Base-by-base conservation (phyloP, 2,797 vertebrate genomes). In the Knipowitschia caucasica region DNA sequence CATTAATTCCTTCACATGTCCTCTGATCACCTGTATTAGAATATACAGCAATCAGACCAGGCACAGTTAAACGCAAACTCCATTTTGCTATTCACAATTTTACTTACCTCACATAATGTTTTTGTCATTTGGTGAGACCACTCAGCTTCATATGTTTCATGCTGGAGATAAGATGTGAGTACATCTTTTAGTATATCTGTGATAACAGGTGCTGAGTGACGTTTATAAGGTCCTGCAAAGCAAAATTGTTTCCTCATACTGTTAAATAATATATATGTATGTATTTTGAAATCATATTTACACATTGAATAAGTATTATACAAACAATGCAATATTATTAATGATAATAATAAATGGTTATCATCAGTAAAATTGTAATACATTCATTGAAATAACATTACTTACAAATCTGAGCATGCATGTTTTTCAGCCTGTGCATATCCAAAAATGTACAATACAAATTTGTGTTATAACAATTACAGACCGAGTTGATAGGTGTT, bases 131-230 rank as follows among this genome's bases (percentile, higher is more conserved):
- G 89, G 65, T 89, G 85, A 73, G 94, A 93, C 47, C 89, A 82
- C 24, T 91, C 92, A 0, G 83, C 85, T 67, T 96, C 93, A 57
- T 96, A 98, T 38, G 82, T 81, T 77, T 89, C 91, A 55, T 94
- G 89, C 66, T 89, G 88, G 34, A 96, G 88, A 59, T 88, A 87
- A 61, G 57, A 91, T 15, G 71, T 86, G 23, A 97, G 77, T 25
- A 93, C 93, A 0, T 96, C 95, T 81, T 88, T 86, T 76, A 98
- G 82, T 71, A 99, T 94, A 21, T 78, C 80, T 21, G 84, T 85
- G 59, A 93, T 91, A 18, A 68, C 76, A 4, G 64, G 43, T 50
- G 86, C 80, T 3, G 93, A 91, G 75, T 96, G 94, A 44, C 69
- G 85, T 59, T 70, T 69, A 29, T 21, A 8, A 0, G 94, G 91